Evolutionary conservation across 1,140 invertebrate genomes (phyloP), one percentile per base, ranked within the genome.

Genomic region (Atopsyche davidsoni): DNA sequence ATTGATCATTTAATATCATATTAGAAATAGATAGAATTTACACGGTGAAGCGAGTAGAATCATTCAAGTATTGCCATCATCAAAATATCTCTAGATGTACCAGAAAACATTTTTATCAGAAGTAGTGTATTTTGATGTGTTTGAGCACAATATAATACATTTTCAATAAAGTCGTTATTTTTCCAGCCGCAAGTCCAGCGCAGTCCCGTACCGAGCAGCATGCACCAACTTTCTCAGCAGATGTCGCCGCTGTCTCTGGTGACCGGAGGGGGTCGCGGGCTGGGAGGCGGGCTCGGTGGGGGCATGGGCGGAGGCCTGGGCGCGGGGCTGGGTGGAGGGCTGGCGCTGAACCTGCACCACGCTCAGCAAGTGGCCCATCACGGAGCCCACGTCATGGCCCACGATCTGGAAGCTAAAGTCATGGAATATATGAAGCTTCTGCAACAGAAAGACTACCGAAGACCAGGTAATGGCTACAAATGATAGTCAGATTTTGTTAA

Each of bases 241-340:
- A 83, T 88, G 77, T 85, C 84, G 51, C 86, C 86, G 0, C 62
- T 91, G 43, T 82, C 84, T 2, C 68, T 90, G 35, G 82, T 86
- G 2, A 82, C 85, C 2, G 75, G 78, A 48, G 65, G 63, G 4
- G 63, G 46, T 32, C 45, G 51, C 43, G 49, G 62, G 62, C 14
- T 56, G 62, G n/a, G 63, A 63, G 51, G 68, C 42, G 44, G 63
- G 51, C 31, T 68, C 57, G 50, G 66, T 54, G 51, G 52, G 66
- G 31, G 67, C 10, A 34, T 78, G 41, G 75, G 75, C 43, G 77
- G 76, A 2, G 69, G 70, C 13, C 64, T 72, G 18, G 60, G 62
- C 6, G 62, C 76, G 17, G 68, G 76, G 6, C 75, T 81, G 54
- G 76, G 76, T 36, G 70, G 72, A 2, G 77, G 79, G 57, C 76